phyloP scores from a whole-genome alignment of 2,797 vertebrate genomes.

The Emys orbicularis region DNA sequence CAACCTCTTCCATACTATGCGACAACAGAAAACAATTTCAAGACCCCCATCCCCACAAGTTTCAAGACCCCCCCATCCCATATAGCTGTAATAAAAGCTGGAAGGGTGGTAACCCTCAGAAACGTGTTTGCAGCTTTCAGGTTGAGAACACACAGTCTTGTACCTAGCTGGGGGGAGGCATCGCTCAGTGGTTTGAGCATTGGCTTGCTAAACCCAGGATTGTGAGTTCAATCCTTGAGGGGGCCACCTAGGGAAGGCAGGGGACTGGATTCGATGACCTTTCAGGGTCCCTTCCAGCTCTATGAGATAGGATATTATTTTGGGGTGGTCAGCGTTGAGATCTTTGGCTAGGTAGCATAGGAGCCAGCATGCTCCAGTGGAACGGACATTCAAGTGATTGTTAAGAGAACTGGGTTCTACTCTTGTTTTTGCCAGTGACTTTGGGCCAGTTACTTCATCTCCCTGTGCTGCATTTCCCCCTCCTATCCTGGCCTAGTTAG shows the following conservation, averaged over 20 bases:
- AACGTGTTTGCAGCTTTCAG: neutral
- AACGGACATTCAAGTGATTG: neutral
- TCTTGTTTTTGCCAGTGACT: no score
- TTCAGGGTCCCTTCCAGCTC: no score
- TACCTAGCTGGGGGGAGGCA: neutral
- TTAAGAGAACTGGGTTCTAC: neutral
- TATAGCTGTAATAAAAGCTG: neutral
- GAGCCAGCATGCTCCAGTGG: neutral
- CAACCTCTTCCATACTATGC: neutral
- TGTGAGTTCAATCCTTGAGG: no score
- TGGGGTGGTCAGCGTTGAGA: no score
- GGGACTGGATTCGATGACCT: no score
- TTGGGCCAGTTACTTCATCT: no score
- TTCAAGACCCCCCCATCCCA: neutral
- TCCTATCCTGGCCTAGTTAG: no score
- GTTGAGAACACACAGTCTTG: neutral
- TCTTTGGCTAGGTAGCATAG: neutral
- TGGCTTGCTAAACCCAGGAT: no score
- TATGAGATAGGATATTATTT: neutral
- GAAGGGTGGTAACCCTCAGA: neutral
- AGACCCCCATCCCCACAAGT: neutral
- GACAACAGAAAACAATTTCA: neutral
- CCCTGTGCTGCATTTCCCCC: no score
- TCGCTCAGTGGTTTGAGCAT: no score
- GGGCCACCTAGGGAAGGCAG: no score